phyloP scores from a whole-genome alignment of 1,140 invertebrate species.

The Leptonema lineaticorne region DNA sequence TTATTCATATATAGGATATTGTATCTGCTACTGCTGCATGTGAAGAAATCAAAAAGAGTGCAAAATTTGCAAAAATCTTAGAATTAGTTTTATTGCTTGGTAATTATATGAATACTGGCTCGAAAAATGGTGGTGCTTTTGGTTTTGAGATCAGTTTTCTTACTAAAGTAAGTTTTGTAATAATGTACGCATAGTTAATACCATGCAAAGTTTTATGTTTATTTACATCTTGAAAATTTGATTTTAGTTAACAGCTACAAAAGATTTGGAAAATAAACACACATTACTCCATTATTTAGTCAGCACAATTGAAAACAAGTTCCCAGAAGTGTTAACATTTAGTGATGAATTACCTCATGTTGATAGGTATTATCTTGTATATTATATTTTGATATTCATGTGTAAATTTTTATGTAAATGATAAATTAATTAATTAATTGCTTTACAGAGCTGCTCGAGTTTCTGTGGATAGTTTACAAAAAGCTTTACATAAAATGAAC shows the following conservation, averaged over 20 bases:
- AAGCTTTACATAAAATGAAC: conserved; percentile 84
- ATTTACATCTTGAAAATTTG: conserved; percentile 27
- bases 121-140: conserved; percentile 88
- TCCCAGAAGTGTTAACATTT: conserved; percentile 82
- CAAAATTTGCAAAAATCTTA: conserved; percentile 87
- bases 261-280: conserved; percentile 89
- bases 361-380: conserved; percentile 58
- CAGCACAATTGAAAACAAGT: conserved; percentile 84
- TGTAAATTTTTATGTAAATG: conserved; percentile 3
- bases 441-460: conserved; percentile 70
- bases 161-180: conserved; percentile 70
- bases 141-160: conserved; percentile 97
- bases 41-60: conserved; percentile 88
- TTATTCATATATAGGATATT: conserved; percentile 82
- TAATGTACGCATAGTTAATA: no score
- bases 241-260: conserved; percentile 84
- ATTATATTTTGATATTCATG: neutral
- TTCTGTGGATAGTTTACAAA: conserved; percentile 83
- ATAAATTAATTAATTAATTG: conserved; percentile 22
- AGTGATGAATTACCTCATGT: conserved; percentile 86
- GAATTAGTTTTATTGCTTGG: conserved; percentile 89
- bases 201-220: conserved; percentile 21
- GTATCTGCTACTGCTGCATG: conserved; percentile 93
- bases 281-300: conserved; percentile 93
- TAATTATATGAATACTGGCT: conserved; percentile 95